phyloP scores from a whole-genome alignment of 2,113 vertebrate species.

The Nibea coibor region DNA sequence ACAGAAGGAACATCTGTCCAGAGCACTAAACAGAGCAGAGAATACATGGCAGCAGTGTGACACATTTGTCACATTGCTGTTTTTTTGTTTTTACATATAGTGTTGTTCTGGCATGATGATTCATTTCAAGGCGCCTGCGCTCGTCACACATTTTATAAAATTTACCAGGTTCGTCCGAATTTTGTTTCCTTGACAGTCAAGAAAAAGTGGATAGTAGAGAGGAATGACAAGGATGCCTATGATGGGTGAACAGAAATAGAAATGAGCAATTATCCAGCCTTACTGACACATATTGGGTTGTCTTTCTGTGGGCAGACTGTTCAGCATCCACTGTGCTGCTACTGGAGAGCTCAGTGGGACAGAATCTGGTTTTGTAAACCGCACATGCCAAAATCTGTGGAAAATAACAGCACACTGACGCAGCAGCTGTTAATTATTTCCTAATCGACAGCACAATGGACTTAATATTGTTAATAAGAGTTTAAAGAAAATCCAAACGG shows the following conservation, averaged over 20 bases:
- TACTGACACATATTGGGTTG: conserved; percentile 33
- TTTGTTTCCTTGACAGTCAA: neutral
- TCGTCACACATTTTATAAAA: conserved; percentile 5
- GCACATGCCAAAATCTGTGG: conserved; percentile 3
- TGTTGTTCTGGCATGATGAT: neutral
- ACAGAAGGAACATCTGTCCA: conserved; percentile 23
- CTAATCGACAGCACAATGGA: conserved; percentile 31
- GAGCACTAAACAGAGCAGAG: conserved; percentile 1
- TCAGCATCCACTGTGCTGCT: conserved; percentile 37
- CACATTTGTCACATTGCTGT: neutral
- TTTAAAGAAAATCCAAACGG: conserved; percentile 29
- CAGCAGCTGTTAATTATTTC: conserved; percentile 50
- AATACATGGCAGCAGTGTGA: neutral
- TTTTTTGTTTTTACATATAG: neutral
- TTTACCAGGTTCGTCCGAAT: neutral
- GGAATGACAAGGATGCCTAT: neutral
- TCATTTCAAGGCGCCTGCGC: neutral
- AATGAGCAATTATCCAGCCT: conserved; percentile 56
- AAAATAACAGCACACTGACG: conserved; percentile 8
- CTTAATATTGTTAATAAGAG: conserved; percentile 21
- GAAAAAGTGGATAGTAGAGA: conserved; percentile 9
- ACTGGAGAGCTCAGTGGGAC: conserved; percentile 38
- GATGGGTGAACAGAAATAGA: conserved; percentile 44
- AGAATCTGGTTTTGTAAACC: conserved; percentile 27
- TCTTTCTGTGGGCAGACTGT: conserved; percentile 32